phyloP scores from a whole-genome alignment of 2,797 vertebrate genomes.

The Siniperca undulata region DNA sequence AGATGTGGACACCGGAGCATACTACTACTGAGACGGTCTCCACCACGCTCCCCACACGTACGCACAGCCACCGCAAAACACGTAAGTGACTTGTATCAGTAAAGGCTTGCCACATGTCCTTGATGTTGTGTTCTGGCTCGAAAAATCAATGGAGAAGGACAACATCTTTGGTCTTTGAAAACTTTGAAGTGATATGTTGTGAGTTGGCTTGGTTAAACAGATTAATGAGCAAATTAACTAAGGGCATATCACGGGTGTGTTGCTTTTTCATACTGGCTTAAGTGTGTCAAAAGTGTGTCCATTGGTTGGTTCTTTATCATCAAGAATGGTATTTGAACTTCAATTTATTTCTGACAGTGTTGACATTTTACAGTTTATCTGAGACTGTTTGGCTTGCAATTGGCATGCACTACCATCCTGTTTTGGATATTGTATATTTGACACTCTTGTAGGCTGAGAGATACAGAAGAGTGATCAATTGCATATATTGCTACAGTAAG shows the following conservation, averaged over 20 bases:
- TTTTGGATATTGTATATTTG: constrained; percentile 7
- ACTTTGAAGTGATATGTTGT: neutral
- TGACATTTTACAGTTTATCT: neutral
- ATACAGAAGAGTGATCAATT: constrained; percentile 26
- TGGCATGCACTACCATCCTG: neutral
- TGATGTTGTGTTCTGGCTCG: neutral
- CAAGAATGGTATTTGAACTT: neutral
- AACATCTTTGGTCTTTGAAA: neutral
- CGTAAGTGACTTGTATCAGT: constrained; percentile 75
- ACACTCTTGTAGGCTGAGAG: constrained; percentile 12
- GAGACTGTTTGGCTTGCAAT: neutral
- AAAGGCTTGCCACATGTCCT: neutral
- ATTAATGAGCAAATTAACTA: neutral
- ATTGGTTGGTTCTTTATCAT: neutral
- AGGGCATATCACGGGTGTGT: neutral
- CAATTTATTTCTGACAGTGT: neutral
- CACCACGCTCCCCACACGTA: constrained; percentile 74
- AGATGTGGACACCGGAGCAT: constrained; percentile 89
- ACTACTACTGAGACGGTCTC: constrained; percentile 78
- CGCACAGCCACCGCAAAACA: constrained; percentile 83
- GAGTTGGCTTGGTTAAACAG: neutral
- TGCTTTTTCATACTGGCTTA: no score
- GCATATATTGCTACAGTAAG: constrained; percentile 28
- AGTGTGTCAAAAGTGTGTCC: neutral
- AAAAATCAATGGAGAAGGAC: no score